These are phyloP conservation scores for Entelurus aequoreus DNA, from an alignment of 2,113 vertebrate species.

Conservation along the genomic window DNA sequence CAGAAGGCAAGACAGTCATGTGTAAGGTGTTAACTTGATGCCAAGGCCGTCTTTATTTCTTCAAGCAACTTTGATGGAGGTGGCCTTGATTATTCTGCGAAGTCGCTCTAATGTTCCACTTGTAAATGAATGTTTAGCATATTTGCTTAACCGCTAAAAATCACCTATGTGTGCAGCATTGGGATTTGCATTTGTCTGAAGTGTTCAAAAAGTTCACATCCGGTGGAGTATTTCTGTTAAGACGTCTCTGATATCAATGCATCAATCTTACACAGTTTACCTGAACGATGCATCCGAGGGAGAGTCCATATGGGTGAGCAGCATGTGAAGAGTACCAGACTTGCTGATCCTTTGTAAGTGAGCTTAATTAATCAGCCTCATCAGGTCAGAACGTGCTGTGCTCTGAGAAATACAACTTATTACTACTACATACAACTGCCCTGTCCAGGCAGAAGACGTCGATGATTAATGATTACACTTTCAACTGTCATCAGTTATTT, in stretches of 20 bases:
- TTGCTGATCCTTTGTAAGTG: conserved; percentile 96
- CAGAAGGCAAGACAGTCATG: conserved; percentile 48
- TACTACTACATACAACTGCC: conserved; percentile 87
- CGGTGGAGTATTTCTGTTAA: conserved; percentile 16
- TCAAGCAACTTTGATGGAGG: conserved; percentile 40
- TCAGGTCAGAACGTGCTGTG: conserved; percentile 66
- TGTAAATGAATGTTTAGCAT: conserved; percentile 63
- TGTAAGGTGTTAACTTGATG: conserved; percentile 44
- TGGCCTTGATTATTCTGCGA: conserved; percentile 58
- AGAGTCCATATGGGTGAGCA: conserved; percentile 95
- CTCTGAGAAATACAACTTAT: conserved; percentile 74
- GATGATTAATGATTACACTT: conserved; percentile 87
- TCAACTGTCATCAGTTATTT: conserved; percentile 82
- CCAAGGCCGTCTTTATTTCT: conserved; percentile 56
- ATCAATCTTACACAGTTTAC: conserved; percentile 46
- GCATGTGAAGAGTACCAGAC: conserved; percentile 90
- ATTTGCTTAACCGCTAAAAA: conserved; percentile 58
- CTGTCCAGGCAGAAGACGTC: conserved; percentile 78
- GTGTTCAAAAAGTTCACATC: conserved; percentile 17
- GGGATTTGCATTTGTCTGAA: conserved; percentile 38
- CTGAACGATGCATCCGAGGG: conserved; percentile 96
- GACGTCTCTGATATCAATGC: conserved; percentile 44
- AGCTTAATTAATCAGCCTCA: conserved; percentile 94
- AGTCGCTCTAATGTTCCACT: conserved; percentile 37
- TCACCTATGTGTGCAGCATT: conserved; percentile 28